Conservation (phyloP, 2,888 invertebrate species). For the Aspidiotus rigidus region DNA sequence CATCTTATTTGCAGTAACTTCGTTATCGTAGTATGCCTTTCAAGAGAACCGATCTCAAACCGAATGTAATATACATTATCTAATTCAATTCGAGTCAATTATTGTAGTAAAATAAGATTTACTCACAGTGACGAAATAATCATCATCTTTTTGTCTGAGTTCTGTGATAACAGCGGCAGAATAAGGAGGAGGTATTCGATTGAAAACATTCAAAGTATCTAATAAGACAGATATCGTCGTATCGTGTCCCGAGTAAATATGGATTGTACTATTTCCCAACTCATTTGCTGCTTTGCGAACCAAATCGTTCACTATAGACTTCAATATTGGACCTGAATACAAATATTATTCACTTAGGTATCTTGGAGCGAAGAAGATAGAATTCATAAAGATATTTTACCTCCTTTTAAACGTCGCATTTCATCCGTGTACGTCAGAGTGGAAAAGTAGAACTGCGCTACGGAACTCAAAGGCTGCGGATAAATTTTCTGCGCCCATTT, state of each 20-base stretch:
- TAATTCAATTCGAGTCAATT: neutral
- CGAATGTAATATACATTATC: neutral
- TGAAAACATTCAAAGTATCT: constrained; percentile 55
- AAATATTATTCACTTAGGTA: neutral
- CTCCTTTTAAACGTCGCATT: constrained; percentile 43
- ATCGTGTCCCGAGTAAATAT: constrained; percentile 63
- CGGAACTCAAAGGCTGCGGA: constrained; percentile 54
- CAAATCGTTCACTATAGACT: constrained; percentile 36
- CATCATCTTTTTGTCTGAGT: constrained; percentile 48
- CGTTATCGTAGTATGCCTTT: too few species aligned
- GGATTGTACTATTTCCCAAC: constrained; percentile 46
- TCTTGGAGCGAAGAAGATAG: neutral
- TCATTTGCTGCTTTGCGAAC: constrained; percentile 12
- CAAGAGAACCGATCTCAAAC: neutral
- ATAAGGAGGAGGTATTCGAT: constrained; percentile 56
- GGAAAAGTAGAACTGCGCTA: constrained; percentile 52
- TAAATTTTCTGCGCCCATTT: constrained; percentile 58
- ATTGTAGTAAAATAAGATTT: neutral
- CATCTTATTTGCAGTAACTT: too few species aligned
- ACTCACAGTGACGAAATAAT: constrained; percentile 46
- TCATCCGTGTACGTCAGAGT: constrained; percentile 43
- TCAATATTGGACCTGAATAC: constrained; percentile 37
- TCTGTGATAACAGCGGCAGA: constrained; percentile 56
- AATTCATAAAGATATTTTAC: constrained; percentile 23
- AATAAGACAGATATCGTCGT: constrained; percentile 59